phyloP scores from a whole-genome alignment of 2,888 invertebrate species.

The Anodontia alba region DNA sequence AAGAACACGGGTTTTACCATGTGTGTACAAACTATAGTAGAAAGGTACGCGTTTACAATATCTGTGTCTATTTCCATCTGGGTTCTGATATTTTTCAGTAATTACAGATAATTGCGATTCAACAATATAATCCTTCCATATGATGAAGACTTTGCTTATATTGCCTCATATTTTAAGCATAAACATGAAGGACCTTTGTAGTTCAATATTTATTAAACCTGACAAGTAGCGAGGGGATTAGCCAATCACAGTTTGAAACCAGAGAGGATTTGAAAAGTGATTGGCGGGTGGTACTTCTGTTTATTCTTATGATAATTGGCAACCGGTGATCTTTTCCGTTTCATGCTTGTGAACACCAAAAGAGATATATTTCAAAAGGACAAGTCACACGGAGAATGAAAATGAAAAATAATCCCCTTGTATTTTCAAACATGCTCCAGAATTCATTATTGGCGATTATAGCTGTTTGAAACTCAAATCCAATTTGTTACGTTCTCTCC shows the following conservation, averaged over 20 bases:
- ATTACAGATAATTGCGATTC: too few species aligned
- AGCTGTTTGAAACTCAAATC: constrained; percentile 3
- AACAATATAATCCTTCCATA: too few species aligned
- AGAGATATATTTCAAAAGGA: constrained; percentile 6
- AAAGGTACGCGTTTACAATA: too few species aligned
- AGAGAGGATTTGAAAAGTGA: background rate
- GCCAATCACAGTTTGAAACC: constrained; percentile 42
- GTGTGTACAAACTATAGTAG: too few species aligned
- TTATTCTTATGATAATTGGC: constrained; percentile 44
- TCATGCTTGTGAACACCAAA: constrained; percentile 6
- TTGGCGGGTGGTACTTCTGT: constrained; percentile 26
- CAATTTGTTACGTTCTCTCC: background rate
- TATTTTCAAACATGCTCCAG: constrained; percentile 1
- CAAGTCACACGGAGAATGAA: constrained; percentile 3
- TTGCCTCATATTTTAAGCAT: too few species aligned
- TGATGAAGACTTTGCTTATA: too few species aligned
- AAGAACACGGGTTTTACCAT: too few species aligned
- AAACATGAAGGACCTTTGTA: too few species aligned
- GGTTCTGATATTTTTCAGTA: too few species aligned
- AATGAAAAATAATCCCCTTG: constrained; percentile 10
- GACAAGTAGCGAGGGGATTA: constrained; percentile 17
- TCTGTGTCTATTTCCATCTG: too few species aligned
- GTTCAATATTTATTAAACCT: constrained; percentile 13
- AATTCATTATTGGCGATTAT: constrained; percentile 19
- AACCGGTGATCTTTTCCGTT: constrained; percentile 22